These are phyloP conservation scores for Galerucella calmariensis DNA, from an alignment of 2,888 invertebrate genomes.

Conservation along the genomic window DNA sequence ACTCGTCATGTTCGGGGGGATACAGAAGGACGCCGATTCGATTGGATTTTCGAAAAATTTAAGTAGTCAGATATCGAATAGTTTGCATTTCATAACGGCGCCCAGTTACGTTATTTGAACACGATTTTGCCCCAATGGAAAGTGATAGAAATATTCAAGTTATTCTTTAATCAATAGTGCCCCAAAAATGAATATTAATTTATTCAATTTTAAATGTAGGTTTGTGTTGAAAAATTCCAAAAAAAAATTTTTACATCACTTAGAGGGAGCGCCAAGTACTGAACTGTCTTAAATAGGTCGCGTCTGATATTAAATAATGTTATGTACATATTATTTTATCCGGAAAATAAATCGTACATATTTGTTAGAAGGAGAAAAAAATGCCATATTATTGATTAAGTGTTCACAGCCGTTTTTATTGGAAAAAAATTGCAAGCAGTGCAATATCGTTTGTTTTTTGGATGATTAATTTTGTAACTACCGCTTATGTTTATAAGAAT, in stretches of 20 bases:
- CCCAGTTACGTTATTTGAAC: constrained; percentile 76
- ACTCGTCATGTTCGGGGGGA: constrained; percentile 96
- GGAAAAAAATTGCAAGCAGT: neutral
- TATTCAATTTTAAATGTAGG: too few relatives aligned
- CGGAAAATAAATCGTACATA: too few relatives aligned
- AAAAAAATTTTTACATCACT: too few relatives aligned
- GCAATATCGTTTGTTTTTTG: neutral
- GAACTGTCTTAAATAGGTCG: too few relatives aligned
- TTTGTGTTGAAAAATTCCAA: too few relatives aligned
- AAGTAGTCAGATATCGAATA: constrained; percentile 80
- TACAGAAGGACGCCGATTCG: constrained; percentile 80
- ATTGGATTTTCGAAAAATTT: constrained; percentile 65
- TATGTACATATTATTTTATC: too few relatives aligned
- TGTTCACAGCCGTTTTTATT: neutral
- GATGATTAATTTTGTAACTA: neutral
- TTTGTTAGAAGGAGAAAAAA: neutral
- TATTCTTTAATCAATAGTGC: too few relatives aligned
- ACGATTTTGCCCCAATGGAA: too few relatives aligned
- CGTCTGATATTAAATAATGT: too few relatives aligned
- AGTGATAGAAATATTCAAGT: too few relatives aligned
- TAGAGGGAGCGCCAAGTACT: too few relatives aligned
- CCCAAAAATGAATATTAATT: too few relatives aligned
- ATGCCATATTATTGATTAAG: constrained; percentile 6
- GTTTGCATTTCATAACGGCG: constrained; percentile 80
- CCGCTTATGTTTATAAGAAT: neutral